Evolutionary conservation across 2,113 vertebrate genomes (phyloP), one percentile per base, ranked within the genome.

Genomic region (Sinosuthora webbiana): DNA sequence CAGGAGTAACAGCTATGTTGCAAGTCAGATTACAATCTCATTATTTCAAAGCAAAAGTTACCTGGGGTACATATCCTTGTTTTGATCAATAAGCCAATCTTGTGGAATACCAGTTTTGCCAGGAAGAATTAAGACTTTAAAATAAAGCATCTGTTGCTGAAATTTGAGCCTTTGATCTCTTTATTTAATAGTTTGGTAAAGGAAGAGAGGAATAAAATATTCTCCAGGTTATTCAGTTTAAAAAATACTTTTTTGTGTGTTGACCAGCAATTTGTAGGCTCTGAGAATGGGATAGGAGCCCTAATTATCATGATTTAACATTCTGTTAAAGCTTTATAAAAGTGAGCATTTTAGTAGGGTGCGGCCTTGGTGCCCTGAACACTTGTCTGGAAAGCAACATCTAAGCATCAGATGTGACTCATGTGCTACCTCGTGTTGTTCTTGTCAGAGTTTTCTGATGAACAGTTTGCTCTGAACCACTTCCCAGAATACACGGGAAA

Each of bases 21-120:
- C 71, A 96, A 92, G 37, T 73, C 42, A 73, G 85, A 89, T 87
- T 82, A 31, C 7, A 2, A 33, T 94, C 86, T 83, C 70, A 15
- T 94, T 49, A 49, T 94, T 93, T 90, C 62, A 71, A 84, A 91
- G 56, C 70, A 92, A 49, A 87, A 93, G 81, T 77, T 94, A 83
- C 71, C 52, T 83, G 59, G 67, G 69, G 68, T 90, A 59, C 5
- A 0, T 52, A 13, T 67, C 77, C 45, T 60, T 90, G 39, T 50
- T 83, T 88, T 86, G 71, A 68, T 93, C 84, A 93, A 88, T 88
- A 92, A 70, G n/a, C 9, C 52, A 80, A 0, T 75, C 52, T 52
- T 88, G 60, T 23, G 13, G 86, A 79, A 80, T 69, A 67, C 59
- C 45, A 24, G 53, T 76, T 94, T 81, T 89, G 31, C 68, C 67